These are phyloP conservation scores for Drosophila sordidula DNA, from an alignment of 2,888 invertebrate species.

Conservation along the genomic window DNA sequence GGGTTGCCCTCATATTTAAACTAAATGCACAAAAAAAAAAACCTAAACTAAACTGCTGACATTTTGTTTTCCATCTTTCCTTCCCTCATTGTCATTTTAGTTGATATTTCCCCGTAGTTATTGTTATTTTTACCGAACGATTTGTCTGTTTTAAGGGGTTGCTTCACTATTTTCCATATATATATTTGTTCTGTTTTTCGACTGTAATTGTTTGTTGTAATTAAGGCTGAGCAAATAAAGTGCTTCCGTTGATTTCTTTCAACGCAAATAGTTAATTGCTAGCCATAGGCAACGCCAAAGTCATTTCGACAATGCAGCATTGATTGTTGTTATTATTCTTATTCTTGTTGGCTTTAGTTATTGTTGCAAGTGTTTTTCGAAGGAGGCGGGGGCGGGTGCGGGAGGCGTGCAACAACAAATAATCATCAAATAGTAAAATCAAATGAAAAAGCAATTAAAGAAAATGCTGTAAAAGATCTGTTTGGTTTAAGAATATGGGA, in stretches of 20 bases:
- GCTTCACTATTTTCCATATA: slow-evolving; percentile 27
- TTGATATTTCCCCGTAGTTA: slow-evolving; percentile 43
- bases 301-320: slow-evolving; percentile 59
- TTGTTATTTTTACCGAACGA: slow-evolving; percentile 28
- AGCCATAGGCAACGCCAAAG: slow-evolving; percentile 60
- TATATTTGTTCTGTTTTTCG: slow-evolving; percentile 20
- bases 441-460: slow-evolving; percentile 34
- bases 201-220: slow-evolving; percentile 78
- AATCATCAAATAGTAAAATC: slow-evolving; percentile 47
- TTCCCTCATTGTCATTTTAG: slow-evolving; percentile 46
- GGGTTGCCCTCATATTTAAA: slow-evolving; percentile 64
- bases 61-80: slow-evolving; percentile 15
- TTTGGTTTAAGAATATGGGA: background rate
- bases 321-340: slow-evolving; percentile 43
- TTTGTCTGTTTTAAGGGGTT: slow-evolving; percentile 41
- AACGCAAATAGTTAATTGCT: slow-evolving; percentile 79
- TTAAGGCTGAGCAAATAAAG: slow-evolving; percentile 79
- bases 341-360: slow-evolving; percentile 27
- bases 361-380: slow-evolving; percentile 15
- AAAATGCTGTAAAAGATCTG: background rate
- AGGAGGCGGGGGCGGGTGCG: too few species aligned
- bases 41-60: slow-evolving; percentile 6
- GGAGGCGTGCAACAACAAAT: slow-evolving; percentile 6
- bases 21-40: slow-evolving; percentile 55
- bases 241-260: slow-evolving; percentile 81